Conservation (phyloP, 2,797 vertebrate genomes). For the Toxotes lorentzi region DNA sequence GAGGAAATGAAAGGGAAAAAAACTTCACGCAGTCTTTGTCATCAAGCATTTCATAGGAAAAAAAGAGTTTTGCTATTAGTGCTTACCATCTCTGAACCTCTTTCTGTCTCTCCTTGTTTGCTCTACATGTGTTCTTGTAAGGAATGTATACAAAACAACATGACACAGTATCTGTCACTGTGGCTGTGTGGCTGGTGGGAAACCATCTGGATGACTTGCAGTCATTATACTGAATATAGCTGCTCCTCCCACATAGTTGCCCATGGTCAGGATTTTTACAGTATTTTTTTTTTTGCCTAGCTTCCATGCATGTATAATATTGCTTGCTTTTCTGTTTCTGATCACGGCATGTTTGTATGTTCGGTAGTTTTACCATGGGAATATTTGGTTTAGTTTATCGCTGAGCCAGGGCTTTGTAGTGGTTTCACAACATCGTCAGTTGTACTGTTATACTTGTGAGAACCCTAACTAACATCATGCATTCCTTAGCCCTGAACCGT, state of each 20-base stretch:
- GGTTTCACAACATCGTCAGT: neutral
- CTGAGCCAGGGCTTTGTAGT: slow-evolving; percentile 4
- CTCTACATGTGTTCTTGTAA: slow-evolving; percentile 43
- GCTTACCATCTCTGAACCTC: slow-evolving; percentile 3
- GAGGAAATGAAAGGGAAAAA: neutral
- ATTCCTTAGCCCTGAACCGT: neutral
- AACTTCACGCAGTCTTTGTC: neutral
- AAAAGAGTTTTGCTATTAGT: neutral
- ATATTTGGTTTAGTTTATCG: slow-evolving; percentile 1
- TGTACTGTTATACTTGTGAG: neutral
- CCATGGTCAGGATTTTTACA: slow-evolving; percentile 25
- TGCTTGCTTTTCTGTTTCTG: slow-evolving; percentile 19
- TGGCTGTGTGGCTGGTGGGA: slow-evolving; percentile 36
- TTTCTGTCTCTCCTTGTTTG: slow-evolving; percentile 12
- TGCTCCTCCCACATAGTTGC: slow-evolving; percentile 55
- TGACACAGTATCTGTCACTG: slow-evolving; percentile 53
- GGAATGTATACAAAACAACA: slow-evolving; percentile 65
- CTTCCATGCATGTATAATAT: neutral
- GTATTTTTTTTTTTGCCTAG: neutral
- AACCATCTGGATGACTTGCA: slow-evolving; percentile 56
- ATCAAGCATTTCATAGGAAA: neutral
- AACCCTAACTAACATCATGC: neutral
- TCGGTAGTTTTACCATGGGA: neutral
- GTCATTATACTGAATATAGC: slow-evolving; percentile 34
- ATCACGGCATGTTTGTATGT: neutral